Evolutionary conservation across 2,113 vertebrate species (phyloP), one percentile per base, ranked within the genome.

Genomic region (Dendrocopos noguchii): DNA sequence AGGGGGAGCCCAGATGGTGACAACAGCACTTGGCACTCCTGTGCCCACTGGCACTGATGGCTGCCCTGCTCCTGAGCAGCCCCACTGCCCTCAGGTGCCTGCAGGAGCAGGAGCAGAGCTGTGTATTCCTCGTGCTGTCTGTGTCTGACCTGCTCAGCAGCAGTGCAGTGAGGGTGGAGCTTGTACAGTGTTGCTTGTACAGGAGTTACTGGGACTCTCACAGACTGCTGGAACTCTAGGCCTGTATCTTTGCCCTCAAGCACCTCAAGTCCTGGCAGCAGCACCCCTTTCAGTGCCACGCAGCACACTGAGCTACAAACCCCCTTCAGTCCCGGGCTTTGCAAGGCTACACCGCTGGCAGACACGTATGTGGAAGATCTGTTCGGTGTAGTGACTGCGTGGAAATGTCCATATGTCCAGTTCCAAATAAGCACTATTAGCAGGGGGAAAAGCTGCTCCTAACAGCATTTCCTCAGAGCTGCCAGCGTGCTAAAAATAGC

Each of bases 401-500:
- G 6, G 27, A 57, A 60, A 47, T 39, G 34, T 78, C 90, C 90
- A 60, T 83, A 56, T 93, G 95, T 80, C 87, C 89, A 61, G 82
- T 80, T 90, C 66, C 75, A 87, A 93, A 79, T 87, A 84, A 93
- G 72, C 59, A 3, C 76, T 84, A 74, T 92, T 85, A 75, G 53
- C 44, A 55, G 59, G 63, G 67, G 61, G 68, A 70, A 90, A 93
- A 92, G 76, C 87, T 89, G 71, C 47, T 88, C 46, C 28, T 90
- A 60, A 93, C 67, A 92, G 85, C 75, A 84, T 93, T 95, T 93
- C 63, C 90, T 68, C 53, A 71, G 66, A 93, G 89, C 77, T 8
- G 21, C 87, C 77, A 46, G 47, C 0, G 7, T 14, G 33, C 87
- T 77, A 44, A 82, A 85, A 85, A 79, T n/a, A 65, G 56, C 14